Conservation (phyloP, 2,888 invertebrate genomes). For the Myopa tessellatipennis region DNA sequence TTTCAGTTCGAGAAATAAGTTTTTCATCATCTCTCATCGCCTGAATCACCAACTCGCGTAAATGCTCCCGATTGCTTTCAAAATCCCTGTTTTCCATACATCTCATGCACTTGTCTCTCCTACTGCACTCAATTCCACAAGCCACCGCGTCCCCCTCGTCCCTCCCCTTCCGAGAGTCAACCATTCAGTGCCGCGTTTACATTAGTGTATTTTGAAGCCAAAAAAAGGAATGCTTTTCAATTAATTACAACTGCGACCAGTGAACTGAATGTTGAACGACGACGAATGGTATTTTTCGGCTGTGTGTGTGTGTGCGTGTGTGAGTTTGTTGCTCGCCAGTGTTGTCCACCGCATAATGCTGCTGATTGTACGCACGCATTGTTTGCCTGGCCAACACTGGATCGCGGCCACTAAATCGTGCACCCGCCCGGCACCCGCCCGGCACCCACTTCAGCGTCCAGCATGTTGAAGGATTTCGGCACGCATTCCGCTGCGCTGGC, state of each 20-base stretch:
- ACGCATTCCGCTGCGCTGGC: slow-evolving; percentile 20
- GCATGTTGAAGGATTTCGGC: not conserved
- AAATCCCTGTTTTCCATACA: too few relatives aligned
- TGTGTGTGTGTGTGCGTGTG: not conserved
- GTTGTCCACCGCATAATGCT: slow-evolving; percentile 40
- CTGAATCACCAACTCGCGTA: too few relatives aligned
- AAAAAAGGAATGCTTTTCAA: slow-evolving; percentile 32
- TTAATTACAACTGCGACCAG: slow-evolving; percentile 40
- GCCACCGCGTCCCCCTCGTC: not conserved
- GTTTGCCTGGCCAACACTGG: slow-evolving; percentile 15
- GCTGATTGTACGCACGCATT: slow-evolving; percentile 27
- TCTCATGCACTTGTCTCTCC: too few relatives aligned
- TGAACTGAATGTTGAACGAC: slow-evolving; percentile 4
- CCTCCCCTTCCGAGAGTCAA: not conserved
- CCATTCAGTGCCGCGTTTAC: not conserved
- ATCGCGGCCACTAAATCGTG: not conserved
- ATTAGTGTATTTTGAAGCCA: slow-evolving; percentile 20
- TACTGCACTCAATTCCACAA: too few relatives aligned
- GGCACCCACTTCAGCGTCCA: not conserved
- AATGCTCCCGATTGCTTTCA: too few relatives aligned
- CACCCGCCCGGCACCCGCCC: not conserved
- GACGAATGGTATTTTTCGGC: not conserved
- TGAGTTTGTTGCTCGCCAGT: slow-evolving; percentile 8
- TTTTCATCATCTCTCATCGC: too few relatives aligned
- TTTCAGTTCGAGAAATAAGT: too few relatives aligned